Conservation (phyloP, 2,113 vertebrate species). For the Phyllostomus discolor region DNA sequence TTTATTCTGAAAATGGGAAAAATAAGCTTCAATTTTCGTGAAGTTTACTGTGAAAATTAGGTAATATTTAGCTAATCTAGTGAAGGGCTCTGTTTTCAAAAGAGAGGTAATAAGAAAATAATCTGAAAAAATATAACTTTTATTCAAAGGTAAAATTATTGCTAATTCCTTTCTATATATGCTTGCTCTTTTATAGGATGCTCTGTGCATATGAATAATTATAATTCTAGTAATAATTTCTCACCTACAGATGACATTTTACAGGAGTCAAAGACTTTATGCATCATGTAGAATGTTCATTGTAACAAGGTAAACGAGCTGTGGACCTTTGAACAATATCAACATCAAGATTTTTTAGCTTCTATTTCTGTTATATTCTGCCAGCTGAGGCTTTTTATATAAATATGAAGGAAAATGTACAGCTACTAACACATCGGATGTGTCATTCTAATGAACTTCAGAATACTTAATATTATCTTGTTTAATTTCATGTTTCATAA, state of each 20-base stretch:
- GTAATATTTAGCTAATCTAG: background rate
- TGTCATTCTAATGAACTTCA: constrained; percentile 69
- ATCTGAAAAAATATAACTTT: background rate
- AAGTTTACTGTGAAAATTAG: background rate
- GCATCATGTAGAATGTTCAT: background rate
- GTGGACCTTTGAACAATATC: constrained; percentile 25
- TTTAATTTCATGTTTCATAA: constrained; percentile 73
- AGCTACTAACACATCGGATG: constrained; percentile 48
- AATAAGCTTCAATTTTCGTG: background rate
- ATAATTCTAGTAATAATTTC: background rate
- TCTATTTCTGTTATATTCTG: constrained; percentile 3
- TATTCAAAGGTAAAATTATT: background rate
- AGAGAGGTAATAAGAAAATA: background rate
- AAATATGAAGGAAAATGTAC: constrained; percentile 17
- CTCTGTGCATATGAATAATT: background rate
- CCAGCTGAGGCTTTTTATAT: background rate
- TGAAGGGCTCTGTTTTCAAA: background rate
- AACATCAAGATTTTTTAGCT: background rate
- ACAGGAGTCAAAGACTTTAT: background rate
- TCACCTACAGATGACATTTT: background rate
- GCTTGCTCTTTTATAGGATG: background rate
- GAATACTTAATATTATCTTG: constrained; percentile 71
- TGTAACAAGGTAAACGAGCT: background rate
- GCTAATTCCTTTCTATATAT: background rate
- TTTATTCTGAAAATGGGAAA: background rate